Evolutionary conservation across 1,140 invertebrate species (phyloP).

Genomic region (Drosophila punjabiensis): DNA sequence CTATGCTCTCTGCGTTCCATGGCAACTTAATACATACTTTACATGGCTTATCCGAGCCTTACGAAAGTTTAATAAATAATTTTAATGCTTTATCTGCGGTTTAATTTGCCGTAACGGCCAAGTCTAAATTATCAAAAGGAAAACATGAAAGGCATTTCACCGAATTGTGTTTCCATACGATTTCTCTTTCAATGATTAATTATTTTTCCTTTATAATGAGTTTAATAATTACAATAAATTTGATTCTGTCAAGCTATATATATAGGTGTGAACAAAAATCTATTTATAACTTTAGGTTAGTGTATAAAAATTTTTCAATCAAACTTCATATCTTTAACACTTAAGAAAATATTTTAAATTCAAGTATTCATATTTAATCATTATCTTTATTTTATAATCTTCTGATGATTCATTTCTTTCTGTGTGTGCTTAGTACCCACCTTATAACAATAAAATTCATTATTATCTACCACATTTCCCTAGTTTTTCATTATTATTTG

Average conservation of each 20-base stretch:
- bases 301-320: background rate
- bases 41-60: background rate
- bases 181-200: conserved; percentile 52
- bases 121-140: conserved; percentile 19
- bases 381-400: background rate
- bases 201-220: conserved; percentile 12
- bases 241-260: background rate
- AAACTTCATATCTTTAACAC: background rate
- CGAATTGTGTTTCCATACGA: conserved; percentile 24
- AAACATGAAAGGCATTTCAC: conserved; percentile 30
- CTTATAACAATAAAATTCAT: background rate
- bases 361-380: background rate
- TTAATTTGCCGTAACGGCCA: conserved; percentile 35
- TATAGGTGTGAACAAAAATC: background rate
- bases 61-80: conserved; percentile 27
- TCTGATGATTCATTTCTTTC: background rate
- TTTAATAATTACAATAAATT: conserved; percentile 1
- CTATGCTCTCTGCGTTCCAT: background rate
- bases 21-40: conserved; percentile 4
- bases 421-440: background rate
- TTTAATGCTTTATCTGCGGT: conserved; percentile 28
- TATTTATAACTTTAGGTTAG: background rate
- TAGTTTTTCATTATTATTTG: background rate
- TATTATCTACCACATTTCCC: background rate
- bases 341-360: background rate